Conservation (phyloP, 2,113 vertebrate genomes). For the Phyllopteryx taeniolatus region DNA sequence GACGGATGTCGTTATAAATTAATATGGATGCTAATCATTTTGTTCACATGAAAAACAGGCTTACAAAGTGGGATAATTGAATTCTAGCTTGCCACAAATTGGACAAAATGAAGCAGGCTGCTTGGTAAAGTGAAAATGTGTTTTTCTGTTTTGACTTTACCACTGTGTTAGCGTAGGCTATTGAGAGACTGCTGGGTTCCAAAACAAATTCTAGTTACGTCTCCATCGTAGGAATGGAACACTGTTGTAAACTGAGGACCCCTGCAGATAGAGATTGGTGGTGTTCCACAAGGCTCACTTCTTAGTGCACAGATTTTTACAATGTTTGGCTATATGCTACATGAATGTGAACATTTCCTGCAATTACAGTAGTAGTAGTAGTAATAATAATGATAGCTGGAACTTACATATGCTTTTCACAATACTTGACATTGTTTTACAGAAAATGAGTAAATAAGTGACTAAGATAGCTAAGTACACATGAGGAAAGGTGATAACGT, state of each 20-base stretch:
- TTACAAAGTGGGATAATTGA: constrained; percentile 43
- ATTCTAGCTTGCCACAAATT: constrained; percentile 10
- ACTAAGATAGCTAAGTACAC: too few species aligned
- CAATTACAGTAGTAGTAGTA: too few species aligned
- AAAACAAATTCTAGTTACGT: background rate
- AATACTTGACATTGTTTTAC: too few species aligned
- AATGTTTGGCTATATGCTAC: background rate
- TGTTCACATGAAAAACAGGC: constrained; percentile 38
- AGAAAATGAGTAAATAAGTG: too few species aligned
- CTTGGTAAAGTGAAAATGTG: background rate
- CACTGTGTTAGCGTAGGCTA: background rate
- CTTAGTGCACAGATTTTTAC: background rate
- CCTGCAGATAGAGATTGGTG: background rate
- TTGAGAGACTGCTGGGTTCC: background rate
- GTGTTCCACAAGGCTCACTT: background rate
- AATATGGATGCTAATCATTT: constrained; percentile 44
- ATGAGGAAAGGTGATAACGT: too few species aligned
- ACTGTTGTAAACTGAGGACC: too few species aligned
- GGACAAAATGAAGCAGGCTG: background rate
- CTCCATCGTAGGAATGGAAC: background rate
- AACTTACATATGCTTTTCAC: too few species aligned
- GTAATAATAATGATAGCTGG: too few species aligned
- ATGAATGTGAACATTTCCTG: too few species aligned
- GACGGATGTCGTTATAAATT: constrained; percentile 34
- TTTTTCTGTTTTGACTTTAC: background rate